Base-by-base conservation (phyloP, 2,113 vertebrate species). In the Malurus alboscapulatus region DNA sequence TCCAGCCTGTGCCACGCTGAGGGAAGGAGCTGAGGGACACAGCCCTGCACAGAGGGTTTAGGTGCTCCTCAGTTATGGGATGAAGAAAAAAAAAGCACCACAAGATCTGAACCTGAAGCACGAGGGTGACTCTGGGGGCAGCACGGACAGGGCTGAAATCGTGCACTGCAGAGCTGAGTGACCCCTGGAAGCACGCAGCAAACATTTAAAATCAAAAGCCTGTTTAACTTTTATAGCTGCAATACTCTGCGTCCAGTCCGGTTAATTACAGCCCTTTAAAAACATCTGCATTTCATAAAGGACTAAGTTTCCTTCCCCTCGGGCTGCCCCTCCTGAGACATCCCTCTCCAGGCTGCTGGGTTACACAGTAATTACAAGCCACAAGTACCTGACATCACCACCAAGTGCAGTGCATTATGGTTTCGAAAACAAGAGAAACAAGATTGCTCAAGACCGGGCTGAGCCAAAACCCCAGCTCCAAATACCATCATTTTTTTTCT, bases 231-330 rank as follows among this genome's bases (percentile, higher is more conserved):
- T 95, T 88, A 65, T 91, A 51, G 67, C 63, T 85, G 78, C 30
- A 89, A 29, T 65, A 59, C 66, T 34, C 44, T 54, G 75, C 91
- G 53, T 92, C 88, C 85, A 91, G 94, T 96, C 82, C 95, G 86
- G 94, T 91, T 96, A 95, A 96, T 97, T 94, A 84, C 71, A 93
- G 87, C 79, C 81, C 92, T 95, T 97, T 89, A 69, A 89, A 96
- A 97, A 96, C 96, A 97, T 94, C 96, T 97, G 97, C 91, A 88
- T 97, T 97, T 97, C 92, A 97, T 97, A 97, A 96, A 93, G 93
- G 88, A 34, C 73, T 73, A 96, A 90, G 93, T 87, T 95, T 81
- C 87, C 73, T 79, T 86, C 72, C 84, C 82, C 94, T 76, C 66
- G 16, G 74, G 91, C 93, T 89, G 93, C 55, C 73, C 89, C 83